A percentile compares a stretch with the other conserved stretches of the same genome.
phyloP scores from a whole-genome alignment of 2,888 invertebrate genomes.

The Apomyelois bistriatella region DNA sequence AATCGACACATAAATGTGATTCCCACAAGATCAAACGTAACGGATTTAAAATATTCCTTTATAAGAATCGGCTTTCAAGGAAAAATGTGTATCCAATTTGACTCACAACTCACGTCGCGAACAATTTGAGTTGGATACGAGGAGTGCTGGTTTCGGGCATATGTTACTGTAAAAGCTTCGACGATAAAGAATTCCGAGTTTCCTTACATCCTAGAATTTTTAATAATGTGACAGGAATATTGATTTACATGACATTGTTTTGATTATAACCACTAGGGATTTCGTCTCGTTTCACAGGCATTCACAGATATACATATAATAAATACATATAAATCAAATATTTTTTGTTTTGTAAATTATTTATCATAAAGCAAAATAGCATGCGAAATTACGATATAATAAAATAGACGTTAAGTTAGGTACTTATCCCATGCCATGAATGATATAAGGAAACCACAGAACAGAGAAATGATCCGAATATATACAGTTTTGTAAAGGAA shows the following conservation, averaged over 20 bases:
- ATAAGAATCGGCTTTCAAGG: constrained; percentile 40
- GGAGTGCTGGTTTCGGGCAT: constrained; percentile 49
- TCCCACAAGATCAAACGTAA: constrained; percentile 32
- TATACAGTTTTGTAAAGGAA: no score
- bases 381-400: no score
- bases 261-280: no score
- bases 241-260: neutral
- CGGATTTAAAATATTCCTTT: constrained; percentile 44
- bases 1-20: constrained; percentile 17
- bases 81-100: constrained; percentile 52
- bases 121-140: constrained; percentile 51
- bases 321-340: no score
- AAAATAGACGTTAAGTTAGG: no score
- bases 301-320: no score
- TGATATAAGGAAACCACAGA: no score
- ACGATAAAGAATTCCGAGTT: neutral
- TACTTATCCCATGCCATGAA: no score
- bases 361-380: no score
- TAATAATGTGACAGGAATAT: constrained; percentile 6
- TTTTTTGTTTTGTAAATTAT: no score
- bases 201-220: neutral
- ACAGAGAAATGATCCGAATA: no score
- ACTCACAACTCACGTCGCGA: constrained; percentile 50
- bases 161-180: constrained; percentile 16
- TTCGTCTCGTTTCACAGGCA: no score